These are phyloP conservation scores for Dasyornis broadbenti DNA, from an alignment of 2,113 vertebrate genomes.

Conservation along the genomic window DNA sequence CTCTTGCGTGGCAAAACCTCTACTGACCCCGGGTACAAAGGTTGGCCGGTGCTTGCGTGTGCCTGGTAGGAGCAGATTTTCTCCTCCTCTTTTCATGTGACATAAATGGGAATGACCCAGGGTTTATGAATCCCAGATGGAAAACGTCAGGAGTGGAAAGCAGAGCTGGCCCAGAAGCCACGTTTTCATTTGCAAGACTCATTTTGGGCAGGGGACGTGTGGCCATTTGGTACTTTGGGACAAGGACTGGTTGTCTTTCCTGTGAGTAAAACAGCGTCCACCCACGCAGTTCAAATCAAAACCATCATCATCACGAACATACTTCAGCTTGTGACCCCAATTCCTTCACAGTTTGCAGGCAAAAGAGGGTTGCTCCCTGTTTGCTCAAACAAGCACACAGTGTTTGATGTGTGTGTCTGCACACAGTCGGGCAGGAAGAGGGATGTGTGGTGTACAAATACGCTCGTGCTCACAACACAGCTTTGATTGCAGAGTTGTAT, in stretches of 20 bases:
- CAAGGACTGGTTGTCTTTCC: not conserved
- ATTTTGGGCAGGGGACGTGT: rapidly evolving
- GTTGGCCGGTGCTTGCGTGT: not conserved
- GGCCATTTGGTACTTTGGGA: not conserved
- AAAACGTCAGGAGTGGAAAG: not conserved
- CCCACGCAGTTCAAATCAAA: not conserved
- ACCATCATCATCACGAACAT: rapidly evolving
- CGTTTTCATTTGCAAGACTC: not conserved
- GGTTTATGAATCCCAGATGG: not conserved
- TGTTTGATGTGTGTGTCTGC: not conserved
- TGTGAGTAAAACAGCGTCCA: not conserved
- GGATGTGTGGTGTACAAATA: not conserved
- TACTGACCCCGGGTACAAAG: rapidly evolving
- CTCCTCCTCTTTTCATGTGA: not conserved
- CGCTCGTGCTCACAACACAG: not conserved
- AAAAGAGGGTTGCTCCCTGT: not conserved
- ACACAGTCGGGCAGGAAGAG: not conserved
- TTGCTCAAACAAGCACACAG: not conserved
- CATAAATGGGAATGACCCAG: not conserved
- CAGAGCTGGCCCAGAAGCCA: not conserved
- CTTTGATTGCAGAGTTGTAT: not conserved
- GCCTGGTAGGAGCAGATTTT: rapidly evolving
- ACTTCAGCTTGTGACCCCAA: not conserved
- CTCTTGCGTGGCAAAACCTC: rapidly evolving
- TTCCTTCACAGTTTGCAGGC: rapidly evolving